Conservation (phyloP, 2,797 vertebrate species). For the Pipistrellus pygmaeus region DNA sequence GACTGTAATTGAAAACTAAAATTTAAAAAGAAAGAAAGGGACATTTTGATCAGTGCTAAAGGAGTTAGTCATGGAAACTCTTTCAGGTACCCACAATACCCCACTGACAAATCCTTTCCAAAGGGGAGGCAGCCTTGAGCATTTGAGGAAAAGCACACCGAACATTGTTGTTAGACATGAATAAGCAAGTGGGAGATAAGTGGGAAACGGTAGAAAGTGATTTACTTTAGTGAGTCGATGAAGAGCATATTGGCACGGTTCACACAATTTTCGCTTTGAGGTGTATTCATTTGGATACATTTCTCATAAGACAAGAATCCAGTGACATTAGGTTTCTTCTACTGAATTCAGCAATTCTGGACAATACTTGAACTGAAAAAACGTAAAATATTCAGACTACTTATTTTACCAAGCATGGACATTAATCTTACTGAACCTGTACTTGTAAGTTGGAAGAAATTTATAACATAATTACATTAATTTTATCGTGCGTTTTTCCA, state of each 20-base stretch:
- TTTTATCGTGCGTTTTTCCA: not conserved
- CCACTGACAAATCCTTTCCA: not conserved
- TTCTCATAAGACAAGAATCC: not conserved
- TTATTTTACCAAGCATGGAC: not conserved
- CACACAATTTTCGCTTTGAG: not conserved
- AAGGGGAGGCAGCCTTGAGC: not conserved
- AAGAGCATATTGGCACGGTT: not conserved
- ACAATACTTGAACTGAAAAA: not conserved
- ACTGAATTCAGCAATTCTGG: not conserved
- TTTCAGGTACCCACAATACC: not conserved
- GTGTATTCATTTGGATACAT: not conserved
- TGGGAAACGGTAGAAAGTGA: not conserved
- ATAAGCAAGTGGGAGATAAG: not conserved
- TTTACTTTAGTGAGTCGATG: not conserved
- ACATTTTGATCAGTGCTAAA: not conserved
- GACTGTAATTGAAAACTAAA: not conserved
- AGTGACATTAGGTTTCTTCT: not conserved
- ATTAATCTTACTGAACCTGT: not conserved
- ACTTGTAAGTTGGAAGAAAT: not conserved
- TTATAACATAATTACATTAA: not conserved
- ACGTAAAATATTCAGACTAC: not conserved
- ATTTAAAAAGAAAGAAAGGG: not conserved
- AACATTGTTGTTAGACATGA: not conserved
- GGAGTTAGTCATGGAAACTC: not conserved
- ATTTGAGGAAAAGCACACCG: not conserved